These are phyloP conservation scores for Podilymbus podiceps DNA, from an alignment of 2,113 vertebrate species.

Conservation along the genomic window DNA sequence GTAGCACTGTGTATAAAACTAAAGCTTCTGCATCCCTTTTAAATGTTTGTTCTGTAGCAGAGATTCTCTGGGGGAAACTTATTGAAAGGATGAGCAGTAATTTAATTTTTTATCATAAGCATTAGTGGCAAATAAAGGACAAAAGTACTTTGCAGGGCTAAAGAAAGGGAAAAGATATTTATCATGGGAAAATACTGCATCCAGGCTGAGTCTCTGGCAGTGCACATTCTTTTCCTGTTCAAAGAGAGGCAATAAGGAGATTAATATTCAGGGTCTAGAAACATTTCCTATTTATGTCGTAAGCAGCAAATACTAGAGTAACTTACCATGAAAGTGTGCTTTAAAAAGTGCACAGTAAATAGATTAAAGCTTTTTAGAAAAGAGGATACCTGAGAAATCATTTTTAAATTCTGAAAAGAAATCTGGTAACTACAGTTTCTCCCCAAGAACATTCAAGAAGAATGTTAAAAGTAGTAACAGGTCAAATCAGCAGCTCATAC, in stretches of 20 bases:
- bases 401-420: constrained; percentile 31
- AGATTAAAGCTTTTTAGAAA: constrained; percentile 37
- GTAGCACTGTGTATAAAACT: constrained; percentile 77
- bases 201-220: constrained; percentile 50
- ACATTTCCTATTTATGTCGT: constrained; percentile 44
- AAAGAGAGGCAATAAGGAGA: constrained; percentile 71
- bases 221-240: constrained; percentile 64
- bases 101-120: constrained; percentile 85
- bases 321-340: constrained; percentile 20
- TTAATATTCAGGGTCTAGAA: constrained; percentile 69
- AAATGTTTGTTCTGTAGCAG: constrained; percentile 80
- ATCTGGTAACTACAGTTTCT: background rate
- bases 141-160: constrained; percentile 72
- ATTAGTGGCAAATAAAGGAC: constrained; percentile 80
- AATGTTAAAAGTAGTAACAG: background rate
- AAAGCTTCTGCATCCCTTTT: constrained; percentile 73
- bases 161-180: constrained; percentile 71
- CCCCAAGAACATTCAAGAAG: background rate
- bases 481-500: background rate
- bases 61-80: constrained; percentile 76
- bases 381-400: background rate
- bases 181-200: constrained; percentile 71
- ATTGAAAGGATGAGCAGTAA: constrained; percentile 80
- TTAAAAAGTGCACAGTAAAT: background rate
- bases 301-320: constrained; percentile 59